Evolutionary conservation across 35 echinoderm and acorn worm species (phyloP), one percentile per base, ranked within the genome.

Genomic region (Chiridota heheva): DNA sequence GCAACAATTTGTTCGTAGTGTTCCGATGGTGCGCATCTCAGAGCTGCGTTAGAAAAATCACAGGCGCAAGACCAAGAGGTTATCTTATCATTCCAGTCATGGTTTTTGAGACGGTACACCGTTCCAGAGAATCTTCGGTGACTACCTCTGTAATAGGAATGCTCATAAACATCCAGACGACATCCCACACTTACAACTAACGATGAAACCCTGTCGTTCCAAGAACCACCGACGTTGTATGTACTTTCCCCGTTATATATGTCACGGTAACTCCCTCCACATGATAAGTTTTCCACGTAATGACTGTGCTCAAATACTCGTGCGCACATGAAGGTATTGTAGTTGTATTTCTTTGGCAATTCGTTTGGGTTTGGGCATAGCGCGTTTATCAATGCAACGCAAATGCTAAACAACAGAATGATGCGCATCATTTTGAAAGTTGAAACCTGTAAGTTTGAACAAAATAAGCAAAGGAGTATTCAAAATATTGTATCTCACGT

Each of bases 21-120:
- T 58, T 58, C 56, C 56, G 56, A 4, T 58, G 56, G 56, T 58
- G 2, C 30, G 56, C 56, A 58, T 58, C 56, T 58, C 2, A 58
- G 15, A 58, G 56, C 3, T 58, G 2, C 56, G 30, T 58, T 58
- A 28, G 56, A 58, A 58, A 58, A 58, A 4, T 58, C 56, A 58
- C 56, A 58, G 56, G 56, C 56, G 13, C 56, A 58, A 58, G 56
- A 58, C 56, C 56, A 58, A 58, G 56, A 58, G 56, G 20, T 58
- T 58, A 58, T 58, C 56, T 16, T 58, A 2, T 58, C 15, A 13
- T 58, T 58, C 56, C 56, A 58, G 7, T 20, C 56, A 18, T 24
- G 30, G 4, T 51, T 51, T 20, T 7, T 2, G 20, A 58, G 15
- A 24, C 30, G 20, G 30, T 18, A 2, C 13, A 58, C 56, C 30